Evolutionary conservation across 2,888 invertebrate genomes (phyloP).

Genomic region (Calameuta idolon): DNA sequence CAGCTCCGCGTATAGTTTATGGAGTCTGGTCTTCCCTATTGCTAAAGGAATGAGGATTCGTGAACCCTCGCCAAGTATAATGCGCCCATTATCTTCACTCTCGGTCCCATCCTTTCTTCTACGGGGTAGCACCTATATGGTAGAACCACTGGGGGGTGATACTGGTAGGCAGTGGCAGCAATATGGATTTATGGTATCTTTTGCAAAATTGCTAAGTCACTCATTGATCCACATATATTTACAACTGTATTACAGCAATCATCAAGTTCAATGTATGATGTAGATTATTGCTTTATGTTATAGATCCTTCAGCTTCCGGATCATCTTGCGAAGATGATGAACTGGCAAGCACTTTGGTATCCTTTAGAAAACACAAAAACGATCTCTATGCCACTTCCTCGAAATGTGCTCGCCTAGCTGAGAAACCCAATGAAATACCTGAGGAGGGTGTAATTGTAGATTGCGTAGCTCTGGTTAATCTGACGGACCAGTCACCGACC

Average conservation of each 20-base stretch:
- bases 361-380: conserved; percentile 44
- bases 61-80: conserved; percentile 45
- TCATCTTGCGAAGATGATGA: conserved; percentile 61
- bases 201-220: neutral
- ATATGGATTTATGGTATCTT: neutral
- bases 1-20: conserved; percentile 53
- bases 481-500: conserved; percentile 67
- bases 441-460: conserved; percentile 45
- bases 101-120: conserved; percentile 33
- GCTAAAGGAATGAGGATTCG: conserved; percentile 28
- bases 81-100: conserved; percentile 56
- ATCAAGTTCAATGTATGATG: neutral
- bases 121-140: conserved; percentile 13
- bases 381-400: conserved; percentile 39
- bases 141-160: neutral
- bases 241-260: neutral
- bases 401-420: conserved; percentile 18
- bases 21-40: conserved; percentile 41
- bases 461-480: conserved; percentile 57
- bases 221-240: neutral
- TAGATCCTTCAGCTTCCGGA: conserved; percentile 60
- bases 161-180: neutral
- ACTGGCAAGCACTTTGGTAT: conserved; percentile 37
- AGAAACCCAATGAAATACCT: neutral
- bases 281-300: neutral